phyloP scores from a whole-genome alignment of 2,797 vertebrate species.

The Poliocrania exsul region DNA sequence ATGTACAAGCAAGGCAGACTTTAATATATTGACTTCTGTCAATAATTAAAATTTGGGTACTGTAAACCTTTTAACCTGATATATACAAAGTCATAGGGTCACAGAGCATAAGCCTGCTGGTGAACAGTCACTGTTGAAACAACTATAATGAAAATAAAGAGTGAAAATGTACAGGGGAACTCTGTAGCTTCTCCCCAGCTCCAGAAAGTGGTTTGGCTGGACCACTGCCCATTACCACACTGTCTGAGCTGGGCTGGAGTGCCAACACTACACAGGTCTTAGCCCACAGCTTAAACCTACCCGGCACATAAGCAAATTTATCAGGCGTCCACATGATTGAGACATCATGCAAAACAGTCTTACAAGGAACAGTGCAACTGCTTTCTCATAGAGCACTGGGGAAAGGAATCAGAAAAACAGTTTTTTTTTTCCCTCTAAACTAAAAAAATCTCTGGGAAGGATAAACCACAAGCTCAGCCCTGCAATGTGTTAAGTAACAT shows the following conservation, averaged over 20 bases:
- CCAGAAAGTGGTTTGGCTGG: background rate
- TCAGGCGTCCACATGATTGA: background rate
- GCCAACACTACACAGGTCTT: background rate
- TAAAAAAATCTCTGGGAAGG: background rate
- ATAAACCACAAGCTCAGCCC: background rate
- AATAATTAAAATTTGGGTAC: background rate
- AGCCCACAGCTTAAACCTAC: background rate
- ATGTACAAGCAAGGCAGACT: background rate
- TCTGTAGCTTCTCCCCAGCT: background rate
- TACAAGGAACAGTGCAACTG: background rate
- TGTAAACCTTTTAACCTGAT: background rate
- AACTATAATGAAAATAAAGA: background rate
- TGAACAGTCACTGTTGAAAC: background rate
- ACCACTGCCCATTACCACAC: background rate
- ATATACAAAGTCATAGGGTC: background rate
- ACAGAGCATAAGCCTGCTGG: background rate
- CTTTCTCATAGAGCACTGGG: background rate
- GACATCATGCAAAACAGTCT: background rate
- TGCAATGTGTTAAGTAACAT: background rate
- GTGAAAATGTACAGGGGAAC: background rate
- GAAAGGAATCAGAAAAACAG: background rate
- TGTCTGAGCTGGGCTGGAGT: background rate
- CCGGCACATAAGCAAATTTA: background rate
- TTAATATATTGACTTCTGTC: background rate
- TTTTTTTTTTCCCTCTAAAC: background rate